A percentile compares a stretch with the other conserved stretches of the same genome.
These are phyloP conservation scores for Chauna torquata DNA, from an alignment of 2,113 vertebrate genomes.

Conservation along the genomic window DNA sequence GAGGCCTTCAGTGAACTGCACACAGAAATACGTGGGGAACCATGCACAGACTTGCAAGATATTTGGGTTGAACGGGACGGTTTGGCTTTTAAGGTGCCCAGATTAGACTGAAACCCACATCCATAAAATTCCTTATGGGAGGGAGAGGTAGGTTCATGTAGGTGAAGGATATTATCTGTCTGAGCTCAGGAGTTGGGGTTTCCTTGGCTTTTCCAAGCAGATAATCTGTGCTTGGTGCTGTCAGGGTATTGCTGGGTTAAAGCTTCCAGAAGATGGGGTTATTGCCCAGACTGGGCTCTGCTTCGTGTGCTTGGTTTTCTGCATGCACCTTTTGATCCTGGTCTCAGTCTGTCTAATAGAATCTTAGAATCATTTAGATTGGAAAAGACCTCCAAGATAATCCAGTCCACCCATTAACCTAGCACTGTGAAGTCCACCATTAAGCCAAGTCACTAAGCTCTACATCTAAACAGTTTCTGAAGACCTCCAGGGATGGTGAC, in stretches of 20 bases:
- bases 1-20: neutral
- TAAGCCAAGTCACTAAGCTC: too few relatives aligned
- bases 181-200: neutral
- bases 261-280: neutral
- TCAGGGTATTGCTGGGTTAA: neutral
- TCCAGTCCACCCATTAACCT: too few relatives aligned
- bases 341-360: too few relatives aligned
- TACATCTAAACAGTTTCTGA: too few relatives aligned
- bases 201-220: neutral
- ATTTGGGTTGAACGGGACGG: neutral
- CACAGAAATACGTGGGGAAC: neutral
- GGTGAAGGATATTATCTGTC: neutral
- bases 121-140: neutral
- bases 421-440: too few relatives aligned
- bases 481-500: too few relatives aligned
- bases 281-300: neutral
- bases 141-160: accelerated
- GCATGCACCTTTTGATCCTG: neutral
- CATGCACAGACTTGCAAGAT: accelerated
- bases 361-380: too few relatives aligned
- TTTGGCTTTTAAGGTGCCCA: neutral
- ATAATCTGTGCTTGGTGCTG: neutral
- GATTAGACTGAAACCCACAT: neutral
- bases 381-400: too few relatives aligned
- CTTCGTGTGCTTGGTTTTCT: neutral